Conservation (phyloP, 2,113 vertebrate genomes). For the Prinia subflava region DNA sequence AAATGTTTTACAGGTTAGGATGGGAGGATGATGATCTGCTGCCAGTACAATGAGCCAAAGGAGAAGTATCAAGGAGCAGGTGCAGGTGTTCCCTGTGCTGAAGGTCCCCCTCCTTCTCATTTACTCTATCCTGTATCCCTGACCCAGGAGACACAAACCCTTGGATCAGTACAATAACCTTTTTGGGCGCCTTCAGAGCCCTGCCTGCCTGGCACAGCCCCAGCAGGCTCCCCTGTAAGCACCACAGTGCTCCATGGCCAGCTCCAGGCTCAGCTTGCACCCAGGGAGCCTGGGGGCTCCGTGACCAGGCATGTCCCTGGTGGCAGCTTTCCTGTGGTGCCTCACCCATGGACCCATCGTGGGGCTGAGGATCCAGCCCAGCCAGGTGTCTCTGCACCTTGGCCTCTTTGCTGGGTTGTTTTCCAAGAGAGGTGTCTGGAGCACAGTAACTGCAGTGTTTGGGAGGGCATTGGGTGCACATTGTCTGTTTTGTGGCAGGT, state of each 20-base stretch:
- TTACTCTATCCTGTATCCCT: not conserved
- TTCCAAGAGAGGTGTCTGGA: not conserved
- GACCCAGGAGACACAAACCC: not conserved
- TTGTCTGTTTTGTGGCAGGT: not conserved
- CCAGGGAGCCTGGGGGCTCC: not conserved
- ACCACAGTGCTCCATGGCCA: not conserved
- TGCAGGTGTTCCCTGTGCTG: not conserved
- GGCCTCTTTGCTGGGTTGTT: not conserved
- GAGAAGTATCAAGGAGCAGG: not conserved
- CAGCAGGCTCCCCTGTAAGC: not conserved
- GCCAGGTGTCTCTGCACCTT: accelerated
- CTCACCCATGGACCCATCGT: accelerated
- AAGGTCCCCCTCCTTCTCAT: not conserved
- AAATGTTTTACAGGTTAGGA: not conserved
- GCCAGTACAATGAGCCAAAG: not conserved
- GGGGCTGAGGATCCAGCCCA: not conserved
- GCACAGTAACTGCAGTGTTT: not conserved
- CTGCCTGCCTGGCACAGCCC: not conserved
- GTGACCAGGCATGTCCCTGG: accelerated
- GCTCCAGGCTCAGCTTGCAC: not conserved
- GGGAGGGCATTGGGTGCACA: accelerated
- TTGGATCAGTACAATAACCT: not conserved
- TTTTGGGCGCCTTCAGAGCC: not conserved
- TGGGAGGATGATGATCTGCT: not conserved
- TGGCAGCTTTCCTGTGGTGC: not conserved